phyloP scores from a whole-genome alignment of 2,113 vertebrate species.

The Amblyopsis rosae region DNA sequence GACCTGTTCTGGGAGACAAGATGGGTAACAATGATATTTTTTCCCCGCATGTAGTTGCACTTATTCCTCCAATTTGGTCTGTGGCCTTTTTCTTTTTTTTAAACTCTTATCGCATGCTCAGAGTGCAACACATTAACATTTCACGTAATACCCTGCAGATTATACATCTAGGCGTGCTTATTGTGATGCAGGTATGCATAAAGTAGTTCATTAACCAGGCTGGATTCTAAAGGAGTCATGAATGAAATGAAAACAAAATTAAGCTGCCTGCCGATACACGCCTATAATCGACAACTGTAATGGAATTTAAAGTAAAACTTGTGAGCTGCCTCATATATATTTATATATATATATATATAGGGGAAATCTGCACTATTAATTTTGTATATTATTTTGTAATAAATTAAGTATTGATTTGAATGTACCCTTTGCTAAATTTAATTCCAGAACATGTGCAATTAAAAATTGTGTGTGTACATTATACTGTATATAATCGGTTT shows the following conservation, averaged over 20 bases:
- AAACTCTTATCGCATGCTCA: conserved; percentile 61
- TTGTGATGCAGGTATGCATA: conserved; percentile 6
- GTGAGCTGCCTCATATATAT: conserved; percentile 12
- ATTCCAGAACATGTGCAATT: conserved; percentile 1
- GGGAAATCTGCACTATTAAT: conserved; percentile 4
- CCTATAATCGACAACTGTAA: neutral
- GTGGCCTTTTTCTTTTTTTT: conserved; percentile 58
- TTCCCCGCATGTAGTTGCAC: conserved; percentile 59
- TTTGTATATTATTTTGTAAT: neutral
- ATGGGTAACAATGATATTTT: conserved; percentile 55
- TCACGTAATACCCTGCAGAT: neutral
- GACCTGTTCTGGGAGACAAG: conserved; percentile 17
- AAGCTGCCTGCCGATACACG: neutral
- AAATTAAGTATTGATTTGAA: conserved; percentile 21
- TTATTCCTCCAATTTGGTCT: conserved; percentile 54
- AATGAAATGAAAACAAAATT: neutral
- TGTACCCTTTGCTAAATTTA: conserved; percentile 28
- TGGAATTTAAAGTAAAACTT: neutral
- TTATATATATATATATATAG: neutral
- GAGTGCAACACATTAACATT: conserved; percentile 21
- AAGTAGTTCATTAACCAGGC: no score
- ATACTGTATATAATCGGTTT: conserved; percentile 14
- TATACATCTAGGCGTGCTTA: conserved; percentile 10
- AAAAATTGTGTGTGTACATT: conserved; percentile 3
- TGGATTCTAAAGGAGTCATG: neutral